These are phyloP conservation scores for Drosophila athabasca DNA, from an alignment of 1,140 invertebrate species.

Conservation along the genomic window DNA sequence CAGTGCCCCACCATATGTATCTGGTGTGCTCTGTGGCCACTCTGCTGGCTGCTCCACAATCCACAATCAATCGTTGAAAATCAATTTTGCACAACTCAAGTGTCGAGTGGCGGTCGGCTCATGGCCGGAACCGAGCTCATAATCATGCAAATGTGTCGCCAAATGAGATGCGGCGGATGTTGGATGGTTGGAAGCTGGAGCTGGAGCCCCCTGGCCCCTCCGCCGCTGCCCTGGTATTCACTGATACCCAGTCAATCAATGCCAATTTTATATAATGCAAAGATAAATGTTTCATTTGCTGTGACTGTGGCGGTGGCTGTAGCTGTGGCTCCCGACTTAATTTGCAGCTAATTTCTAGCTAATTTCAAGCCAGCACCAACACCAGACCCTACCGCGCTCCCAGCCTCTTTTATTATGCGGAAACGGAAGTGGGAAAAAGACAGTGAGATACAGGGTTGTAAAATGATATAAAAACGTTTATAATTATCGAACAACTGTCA, in stretches of 20 bases:
- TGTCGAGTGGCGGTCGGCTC: background rate
- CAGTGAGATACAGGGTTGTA: conserved; percentile 25
- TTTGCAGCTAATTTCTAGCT: conserved; percentile 32
- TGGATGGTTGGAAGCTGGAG: conserved; percentile 3
- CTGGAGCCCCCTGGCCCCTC: conserved; percentile 1
- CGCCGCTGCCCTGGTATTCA: conserved; percentile 3
- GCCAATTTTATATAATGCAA: conserved; percentile 44
- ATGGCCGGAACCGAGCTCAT: conserved; percentile 69
- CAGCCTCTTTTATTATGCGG: conserved; percentile 44
- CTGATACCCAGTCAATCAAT: conserved; percentile 17
- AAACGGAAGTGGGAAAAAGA: conserved; percentile 44
- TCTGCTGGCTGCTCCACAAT: conserved; percentile 1
- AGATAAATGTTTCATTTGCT: conserved; percentile 22
- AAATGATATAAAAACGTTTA: conserved; percentile 34
- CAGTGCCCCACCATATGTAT: too few relatives aligned
- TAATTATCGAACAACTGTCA: conserved; percentile 45
- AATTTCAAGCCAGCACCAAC: conserved; percentile 27
- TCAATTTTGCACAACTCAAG: conserved; percentile 23
- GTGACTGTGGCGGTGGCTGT: background rate
- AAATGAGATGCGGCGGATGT: conserved; percentile 67
- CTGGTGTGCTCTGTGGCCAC: background rate
- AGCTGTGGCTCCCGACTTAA: conserved; percentile 22
- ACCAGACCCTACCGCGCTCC: conserved; percentile 2
- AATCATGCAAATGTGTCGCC: conserved; percentile 73
- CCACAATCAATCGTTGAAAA: background rate